Base-by-base conservation (phyloP, 2,113 vertebrate genomes). In the Syngnathus typhle region DNA sequence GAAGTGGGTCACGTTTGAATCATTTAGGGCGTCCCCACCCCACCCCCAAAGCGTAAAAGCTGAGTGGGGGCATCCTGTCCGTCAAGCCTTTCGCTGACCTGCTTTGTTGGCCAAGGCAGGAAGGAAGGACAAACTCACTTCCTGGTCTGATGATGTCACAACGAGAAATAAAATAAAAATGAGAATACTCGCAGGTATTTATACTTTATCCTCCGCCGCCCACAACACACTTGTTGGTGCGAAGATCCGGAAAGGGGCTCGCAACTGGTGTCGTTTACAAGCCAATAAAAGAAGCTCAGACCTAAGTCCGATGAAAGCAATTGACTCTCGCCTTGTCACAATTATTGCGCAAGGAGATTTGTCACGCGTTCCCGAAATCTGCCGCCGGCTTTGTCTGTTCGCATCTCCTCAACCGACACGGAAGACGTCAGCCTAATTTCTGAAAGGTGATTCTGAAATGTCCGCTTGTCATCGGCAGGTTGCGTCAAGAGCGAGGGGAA, bases 81-180 rank as follows among this genome's bases (percentile, higher is more conserved):
- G 36, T 16, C 11, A 71, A 55, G 37, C 39, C 41, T 64, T 76
- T 72, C 52, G 68, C 68, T 74, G 44, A 54, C 67, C 78, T 69
- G 72, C 72, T 80, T 74, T 72, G 68, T 77, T 78, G 88, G 91
- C 89, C 91, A 91, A 88, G 84, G 69, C 81, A 81, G 90, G 90
- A 91, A n/a, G n/a, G n/a, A n/a, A 88, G 83, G 39, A 71, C 65
- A 70, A 52, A 65, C 44, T 3, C 58, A 7, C 69, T 86, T 89
- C 86, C 85, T 79, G 61, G 32, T 73, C 27, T 32, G 27, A 32
- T 32, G 27, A 32, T 3, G 27, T 32, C 27, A 32, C 27, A 32
- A 32, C 27, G n/a, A n/a, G n/a, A n/a, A n/a, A n/a, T n/a, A n/a
- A n/a, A n/a, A n/a, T n/a, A n/a, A n/a, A 43, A 43, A 43, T 43